Evolutionary conservation across 2,113 vertebrate genomes (phyloP), one percentile per base, ranked within the genome.

Genomic region (Hystrix cristata): DNA sequence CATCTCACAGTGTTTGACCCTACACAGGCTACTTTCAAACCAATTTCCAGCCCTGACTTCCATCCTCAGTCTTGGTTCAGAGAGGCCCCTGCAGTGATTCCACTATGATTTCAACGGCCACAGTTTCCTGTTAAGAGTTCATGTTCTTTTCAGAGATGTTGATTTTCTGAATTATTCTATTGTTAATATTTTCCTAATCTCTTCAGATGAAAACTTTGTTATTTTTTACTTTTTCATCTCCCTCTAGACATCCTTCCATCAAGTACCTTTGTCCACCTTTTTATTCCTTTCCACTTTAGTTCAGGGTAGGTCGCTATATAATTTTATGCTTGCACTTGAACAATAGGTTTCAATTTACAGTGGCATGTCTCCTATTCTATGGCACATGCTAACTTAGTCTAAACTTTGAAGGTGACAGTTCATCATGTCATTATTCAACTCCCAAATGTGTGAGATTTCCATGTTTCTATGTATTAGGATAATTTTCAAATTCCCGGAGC

Each of bases 311-410:
- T 46, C 7, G 0, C 46, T 31, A 48, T 25, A 4, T 11, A 14
- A 8, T 51, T 38, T 53, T 78, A 89, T 29, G 62, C 13, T 34
- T 18, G 12, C 4, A 18, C 59, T 60, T 38, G 29, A 0, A 7
- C 10, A 13, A 4, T 0, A 27, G 14, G 15, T 88, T 72, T 64
- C 46, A 8, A 12, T 4, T 29, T 43, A 5, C 7, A 19, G 1
- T 9, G 53, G 29, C 21, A 31, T 57, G 12, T 7, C 38, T 11
- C 27, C 29, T 0, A 5, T 4, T 2, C 27, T 0, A 1, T 34
- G 62, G 46, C 3, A 1, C 4, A 69, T 1, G 6, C 9, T 2
- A 4, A 19, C 0, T 5, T 3, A 38, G 34, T 15, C 19, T 65
- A 5, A 19, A 21, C 46, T 59, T 65, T 3, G 55, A 59, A 64